phyloP scores from a whole-genome alignment of 1,140 invertebrate genomes.

The Berghia stephanieae region DNA sequence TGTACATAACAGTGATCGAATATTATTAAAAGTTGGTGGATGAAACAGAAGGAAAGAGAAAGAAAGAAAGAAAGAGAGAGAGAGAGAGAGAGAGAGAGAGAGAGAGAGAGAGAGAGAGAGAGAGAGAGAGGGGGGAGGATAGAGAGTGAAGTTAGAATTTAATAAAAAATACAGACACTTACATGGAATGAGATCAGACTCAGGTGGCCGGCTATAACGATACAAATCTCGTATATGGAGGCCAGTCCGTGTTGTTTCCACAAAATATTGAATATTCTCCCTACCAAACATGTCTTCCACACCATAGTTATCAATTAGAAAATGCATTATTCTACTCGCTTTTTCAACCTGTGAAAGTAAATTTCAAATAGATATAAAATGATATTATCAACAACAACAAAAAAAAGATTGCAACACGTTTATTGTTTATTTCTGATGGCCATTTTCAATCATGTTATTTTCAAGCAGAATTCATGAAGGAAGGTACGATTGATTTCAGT shows the following conservation, averaged over 20 bases:
- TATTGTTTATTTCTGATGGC: too few relatives aligned
- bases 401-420: too few relatives aligned
- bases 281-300: slow-evolving; percentile 92
- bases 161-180: slow-evolving; percentile 41
- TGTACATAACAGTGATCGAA: background rate
- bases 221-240: slow-evolving; percentile 64
- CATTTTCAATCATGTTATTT: too few relatives aligned
- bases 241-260: slow-evolving; percentile 67
- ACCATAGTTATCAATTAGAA: slow-evolving; percentile 92
- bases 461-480: too few relatives aligned
- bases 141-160: background rate
- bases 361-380: too few relatives aligned
- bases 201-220: slow-evolving; percentile 62
- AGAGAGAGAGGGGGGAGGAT: background rate
- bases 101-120: background rate
- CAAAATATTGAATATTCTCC: slow-evolving; percentile 97
- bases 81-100: background rate
- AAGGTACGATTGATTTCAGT: too few relatives aligned
- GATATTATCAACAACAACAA: too few relatives aligned
- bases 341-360: slow-evolving; percentile 69
- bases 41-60: too few relatives aligned
- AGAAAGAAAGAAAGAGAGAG: background rate
- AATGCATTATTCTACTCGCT: slow-evolving; percentile 73
- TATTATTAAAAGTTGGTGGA: too few relatives aligned
- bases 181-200: slow-evolving; percentile 56